Evolutionary conservation across 2,888 invertebrate genomes (phyloP), one percentile per base, ranked within the genome.

Genomic region (Xestia sexstrigata): DNA sequence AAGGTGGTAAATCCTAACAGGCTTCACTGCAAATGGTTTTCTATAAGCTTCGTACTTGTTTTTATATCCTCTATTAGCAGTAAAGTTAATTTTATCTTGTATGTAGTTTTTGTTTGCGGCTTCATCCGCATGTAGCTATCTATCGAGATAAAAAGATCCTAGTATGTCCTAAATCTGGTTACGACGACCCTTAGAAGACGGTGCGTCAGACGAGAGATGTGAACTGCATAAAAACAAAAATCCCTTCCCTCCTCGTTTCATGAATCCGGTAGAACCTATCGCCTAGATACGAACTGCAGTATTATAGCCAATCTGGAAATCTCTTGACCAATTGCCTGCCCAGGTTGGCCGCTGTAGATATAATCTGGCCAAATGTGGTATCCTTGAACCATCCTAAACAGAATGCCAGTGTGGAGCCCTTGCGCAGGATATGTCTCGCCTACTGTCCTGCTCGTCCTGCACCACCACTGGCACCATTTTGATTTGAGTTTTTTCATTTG

Each of bases 21-120:
- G 52, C 35, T 69, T 71, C 55, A 77, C 7, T 63, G 13, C 3
- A 63, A 84, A 84, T 67, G 52, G 62, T 49, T 73, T 66, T 42
- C 55, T 76, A 70, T 52, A 52, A 58, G 55, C 20, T 11, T 35
- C 39, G 9, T 55, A 49, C 62, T 78, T 70, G 23, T 47, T 78
- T 78, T 74, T 70, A 76, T 78, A 63, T 73, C 15, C 15, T 63
- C n/a, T 67, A 35, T 81, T 52, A 66, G 73, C 60, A 58, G 55
- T 62, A 42, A 67, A 55, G 39, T 47, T 39, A 67, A 62, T 69
- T 72, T 77, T n/a, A 58, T 35, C 49, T 58, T 58, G 15, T 30
- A 26, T 58, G 8, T 26, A 17, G 2, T 60, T 60, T n/a, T 30
- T 23, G 49, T 11, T 6, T 26, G 58, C 15, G 58, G 15, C 1